A percentile compares a stretch with the other conserved stretches of the same genome.
These are phyloP conservation scores for Planococcus citri DNA, from an alignment of 1,140 invertebrate genomes.

Conservation along the genomic window DNA sequence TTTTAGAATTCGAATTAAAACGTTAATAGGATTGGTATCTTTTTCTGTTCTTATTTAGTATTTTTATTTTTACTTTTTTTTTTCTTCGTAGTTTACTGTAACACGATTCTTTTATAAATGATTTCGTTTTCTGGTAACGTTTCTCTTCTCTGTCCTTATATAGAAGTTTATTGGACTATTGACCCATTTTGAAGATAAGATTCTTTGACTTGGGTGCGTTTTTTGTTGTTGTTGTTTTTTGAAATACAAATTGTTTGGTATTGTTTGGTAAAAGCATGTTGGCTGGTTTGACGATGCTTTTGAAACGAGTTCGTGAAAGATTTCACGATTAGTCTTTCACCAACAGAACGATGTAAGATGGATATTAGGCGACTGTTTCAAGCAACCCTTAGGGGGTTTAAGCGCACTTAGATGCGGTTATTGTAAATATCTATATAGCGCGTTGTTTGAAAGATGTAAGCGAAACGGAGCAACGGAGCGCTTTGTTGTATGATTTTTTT, in stretches of 20 bases:
- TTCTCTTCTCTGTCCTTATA: too few relatives aligned
- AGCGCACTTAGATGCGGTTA: background rate
- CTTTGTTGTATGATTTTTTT: too few relatives aligned
- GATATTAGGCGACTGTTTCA: background rate
- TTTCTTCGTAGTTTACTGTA: background rate
- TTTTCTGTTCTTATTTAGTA: too few relatives aligned
- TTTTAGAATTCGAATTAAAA: constrained; percentile 4
- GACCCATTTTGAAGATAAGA: background rate
- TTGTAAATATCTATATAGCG: background rate
- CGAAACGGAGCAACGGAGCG: too few relatives aligned
- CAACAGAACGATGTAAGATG: background rate
- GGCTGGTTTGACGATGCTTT: background rate
- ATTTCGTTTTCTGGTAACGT: background rate
- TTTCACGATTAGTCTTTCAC: background rate
- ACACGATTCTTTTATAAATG: background rate
- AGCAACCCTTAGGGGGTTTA: background rate
- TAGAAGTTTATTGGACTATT: background rate
- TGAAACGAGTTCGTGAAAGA: background rate
- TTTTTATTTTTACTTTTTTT: background rate
- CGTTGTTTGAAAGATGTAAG: background rate
- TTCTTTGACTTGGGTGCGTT: background rate
- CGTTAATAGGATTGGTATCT: background rate
- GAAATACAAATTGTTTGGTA: background rate
- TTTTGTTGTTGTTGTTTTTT: too few relatives aligned
- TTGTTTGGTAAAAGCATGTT: background rate